Base-by-base conservation (phyloP, 53 echinoderm and acorn worm species). In the Luidia sarsii region DNA sequence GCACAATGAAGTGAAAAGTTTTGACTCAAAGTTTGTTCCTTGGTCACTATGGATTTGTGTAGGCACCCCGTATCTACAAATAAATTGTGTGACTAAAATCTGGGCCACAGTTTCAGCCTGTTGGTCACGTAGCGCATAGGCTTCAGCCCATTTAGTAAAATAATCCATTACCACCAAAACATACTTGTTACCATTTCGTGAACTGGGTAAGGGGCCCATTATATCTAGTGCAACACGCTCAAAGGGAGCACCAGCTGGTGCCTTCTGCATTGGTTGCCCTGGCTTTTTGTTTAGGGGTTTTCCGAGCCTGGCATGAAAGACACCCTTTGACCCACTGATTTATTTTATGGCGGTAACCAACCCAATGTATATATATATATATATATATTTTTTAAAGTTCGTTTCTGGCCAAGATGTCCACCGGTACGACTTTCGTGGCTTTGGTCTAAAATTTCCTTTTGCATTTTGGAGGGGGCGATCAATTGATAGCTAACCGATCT, bases 11-110 rank as follows among this genome's bases (percentile, higher is more conserved):
- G 16, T 15, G 1, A 83, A 15, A 0, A 83, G 6, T 27, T 55
- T 57, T 28, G 70, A 70, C 19, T 83, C 69, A 83, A 83, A 83
- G 45, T 83, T 69, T 28, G 45, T 18, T 1, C 83, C 70, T 34
- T 83, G 75, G 20, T 85, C 85, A 45, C 62, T 64, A 25, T 70
- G 70, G 7, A 85, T 37, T 51, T 85, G 45, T 50, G 50, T 34
- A 1, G 85, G 85, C 4, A 85, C 52, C 3, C 85, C 75, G 46
- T 50, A 85, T 3, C 62, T 37, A 36, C 72, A 65, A 5, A 85
- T 51, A 8, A 73, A 72, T 20, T 85, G 18, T 4, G 64, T 66
- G 33, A 73, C 64, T 38, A 65, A 32, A 1, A 33, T 64, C 63
- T 24, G 64, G 14, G 85, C 74, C 8, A 74, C 39, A 1, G 65